Conservation (phyloP, 2,888 invertebrate genomes). For the Allacma fusca region DNA sequence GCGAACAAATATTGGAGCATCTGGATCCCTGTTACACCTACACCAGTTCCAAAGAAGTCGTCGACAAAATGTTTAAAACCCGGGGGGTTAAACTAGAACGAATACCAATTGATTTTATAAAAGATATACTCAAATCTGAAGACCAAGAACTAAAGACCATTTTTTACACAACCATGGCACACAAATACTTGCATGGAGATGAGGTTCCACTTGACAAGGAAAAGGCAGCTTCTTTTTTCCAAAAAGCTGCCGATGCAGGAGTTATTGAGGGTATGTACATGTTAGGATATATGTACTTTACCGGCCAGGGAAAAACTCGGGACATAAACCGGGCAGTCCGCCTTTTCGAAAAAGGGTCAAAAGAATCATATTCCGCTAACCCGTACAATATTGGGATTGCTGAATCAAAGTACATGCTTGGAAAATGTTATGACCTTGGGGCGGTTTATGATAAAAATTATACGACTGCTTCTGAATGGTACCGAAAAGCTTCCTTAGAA, state of each 20-base stretch:
- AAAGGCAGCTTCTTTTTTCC: constrained; percentile 44
- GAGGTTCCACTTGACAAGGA: neutral
- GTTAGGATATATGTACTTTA: constrained; percentile 33
- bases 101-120: neutral
- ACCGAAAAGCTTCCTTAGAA: neutral
- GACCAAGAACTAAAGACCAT: neutral
- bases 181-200: neutral
- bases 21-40: no score
- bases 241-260: constrained; percentile 43
- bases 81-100: no score
- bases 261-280: constrained; percentile 51
- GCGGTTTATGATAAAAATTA: neutral
- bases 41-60: no score
- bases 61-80: no score
- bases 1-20: no score
- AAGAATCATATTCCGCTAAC: neutral
- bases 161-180: neutral
- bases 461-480: neutral
- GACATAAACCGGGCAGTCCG: neutral
- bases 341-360: constrained; percentile 4
- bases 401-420: neutral
- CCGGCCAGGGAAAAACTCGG: constrained; percentile 42
- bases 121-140: neutral
- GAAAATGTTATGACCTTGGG: constrained; percentile 6
- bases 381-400: neutral